These are phyloP conservation scores for Batillaria attramentaria DNA, from an alignment of 1,140 invertebrate species.

Conservation along the genomic window DNA sequence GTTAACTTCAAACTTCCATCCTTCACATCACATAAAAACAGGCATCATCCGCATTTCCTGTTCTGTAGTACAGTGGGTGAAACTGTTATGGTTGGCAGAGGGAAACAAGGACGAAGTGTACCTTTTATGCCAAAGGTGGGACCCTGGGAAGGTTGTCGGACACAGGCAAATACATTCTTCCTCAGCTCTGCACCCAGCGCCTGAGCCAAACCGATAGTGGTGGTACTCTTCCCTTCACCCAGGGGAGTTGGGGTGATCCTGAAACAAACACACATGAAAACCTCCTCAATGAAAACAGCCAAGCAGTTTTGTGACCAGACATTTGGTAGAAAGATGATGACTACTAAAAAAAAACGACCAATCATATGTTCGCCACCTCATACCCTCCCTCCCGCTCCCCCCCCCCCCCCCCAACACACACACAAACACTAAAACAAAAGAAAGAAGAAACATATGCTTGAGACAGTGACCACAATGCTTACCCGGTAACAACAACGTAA, in stretches of 20 bases:
- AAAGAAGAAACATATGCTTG: background rate
- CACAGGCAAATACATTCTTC: slow-evolving; percentile 92
- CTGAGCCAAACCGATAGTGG: slow-evolving; percentile 93
- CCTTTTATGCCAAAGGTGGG: slow-evolving; percentile 99
- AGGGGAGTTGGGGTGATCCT: slow-evolving; percentile 97
- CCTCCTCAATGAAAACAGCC: background rate
- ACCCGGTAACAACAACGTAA: slow-evolving; percentile 96
- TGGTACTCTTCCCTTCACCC: slow-evolving; percentile 98
- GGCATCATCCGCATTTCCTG: too few species aligned
- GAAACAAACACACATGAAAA: slow-evolving; percentile 46
- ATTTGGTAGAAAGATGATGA: background rate
- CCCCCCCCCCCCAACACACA: too few species aligned
- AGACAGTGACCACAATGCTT: slow-evolving; percentile 49
- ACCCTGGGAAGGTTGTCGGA: slow-evolving; percentile 98
- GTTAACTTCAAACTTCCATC: too few species aligned
- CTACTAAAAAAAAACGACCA: background rate
- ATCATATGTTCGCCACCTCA: background rate
- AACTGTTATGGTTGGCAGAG: too few species aligned
- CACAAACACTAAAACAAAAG: background rate
- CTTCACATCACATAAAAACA: too few species aligned
- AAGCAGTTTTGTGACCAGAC: too few species aligned
- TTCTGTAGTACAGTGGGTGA: too few species aligned
- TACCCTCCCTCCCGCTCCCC: too few species aligned
- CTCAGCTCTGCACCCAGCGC: slow-evolving; percentile 88
- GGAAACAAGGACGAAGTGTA: too few species aligned